Base-by-base conservation (phyloP, 2,113 vertebrate species). In the Pterophyllum scalare region DNA sequence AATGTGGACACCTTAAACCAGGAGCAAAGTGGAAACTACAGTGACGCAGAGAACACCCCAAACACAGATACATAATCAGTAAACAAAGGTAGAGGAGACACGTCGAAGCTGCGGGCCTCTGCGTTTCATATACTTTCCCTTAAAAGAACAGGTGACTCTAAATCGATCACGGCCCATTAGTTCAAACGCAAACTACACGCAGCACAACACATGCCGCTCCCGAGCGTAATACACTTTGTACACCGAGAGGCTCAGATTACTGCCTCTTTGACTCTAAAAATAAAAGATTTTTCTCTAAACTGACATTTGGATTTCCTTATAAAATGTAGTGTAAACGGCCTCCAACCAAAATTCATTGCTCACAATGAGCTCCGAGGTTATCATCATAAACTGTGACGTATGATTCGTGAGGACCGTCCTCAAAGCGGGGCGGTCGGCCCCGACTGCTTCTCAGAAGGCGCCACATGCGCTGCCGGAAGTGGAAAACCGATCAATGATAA, bases 401-500 rank as follows among this genome's bases (percentile, higher is more conserved):
- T 6, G 75, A 54, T 57, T 81, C 31, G 4, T 70, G 12, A 58
- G 5, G 64, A 65, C 22, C 15, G 59, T 24, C 62, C 43, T 60
- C 76, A 38, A 38, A 86, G 70, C 62, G 61, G n/a, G n/a, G 24
- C 43, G 80, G 46, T 17, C 19, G 3, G 77, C 64, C 64, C 57
- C 59, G 46, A 5, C 22, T 3, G 7, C 61, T 70, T 56, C 35
- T 31, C 6, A 17, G 43, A 70, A 60, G 60, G 76, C 26, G 46
- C 75, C n/a, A 3, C 17, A 3, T 58, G 17, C 20, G 43, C 56
- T 49, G 67, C 72, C 5, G 1, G 20, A 52, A 84, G 81, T 52
- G 89, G 79, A 75, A 62, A 60, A 58, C 64, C 28, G 61, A 75
- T 82, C 87, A 15, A 88, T 78, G 59, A n/a, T 28, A 81, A 60